Evolutionary conservation across 2,113 vertebrate species (phyloP).

Genomic region (Struthidea cinerea): DNA sequence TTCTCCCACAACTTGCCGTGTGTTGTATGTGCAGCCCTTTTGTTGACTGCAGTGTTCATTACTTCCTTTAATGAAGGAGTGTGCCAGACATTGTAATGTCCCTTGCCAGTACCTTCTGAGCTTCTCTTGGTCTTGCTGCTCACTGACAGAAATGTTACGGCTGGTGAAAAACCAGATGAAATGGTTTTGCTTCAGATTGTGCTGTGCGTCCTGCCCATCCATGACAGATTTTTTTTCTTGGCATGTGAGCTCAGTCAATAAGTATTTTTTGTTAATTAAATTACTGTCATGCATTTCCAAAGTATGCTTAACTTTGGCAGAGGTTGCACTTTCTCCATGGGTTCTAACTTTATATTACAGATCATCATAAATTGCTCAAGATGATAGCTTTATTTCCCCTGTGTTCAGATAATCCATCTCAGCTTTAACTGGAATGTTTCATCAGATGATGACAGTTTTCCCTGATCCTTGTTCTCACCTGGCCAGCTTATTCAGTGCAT

Average conservation of each 20-base stretch:
- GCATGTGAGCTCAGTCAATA: background rate
- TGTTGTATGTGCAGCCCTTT: background rate
- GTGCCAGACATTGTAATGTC: background rate
- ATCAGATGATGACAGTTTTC: background rate
- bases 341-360: background rate
- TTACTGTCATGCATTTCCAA: background rate
- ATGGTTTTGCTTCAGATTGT: background rate
- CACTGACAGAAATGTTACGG: background rate
- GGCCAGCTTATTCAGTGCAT: background rate
- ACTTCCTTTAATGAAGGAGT: background rate
- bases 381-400: background rate
- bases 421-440: background rate
- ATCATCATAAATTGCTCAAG: background rate
- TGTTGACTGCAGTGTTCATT: background rate
- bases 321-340: background rate
- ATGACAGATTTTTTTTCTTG: background rate
- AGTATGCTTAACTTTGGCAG: background rate
- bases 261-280: background rate
- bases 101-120: background rate
- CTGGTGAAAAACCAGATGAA: background rate
- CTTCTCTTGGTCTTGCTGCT: background rate
- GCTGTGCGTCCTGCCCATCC: background rate
- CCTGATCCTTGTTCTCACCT: background rate
- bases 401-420: background rate
- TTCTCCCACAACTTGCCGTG: background rate